These are phyloP conservation scores for Eolophus roseicapilla DNA, from an alignment of 2,113 vertebrate genomes.

Conservation along the genomic window DNA sequence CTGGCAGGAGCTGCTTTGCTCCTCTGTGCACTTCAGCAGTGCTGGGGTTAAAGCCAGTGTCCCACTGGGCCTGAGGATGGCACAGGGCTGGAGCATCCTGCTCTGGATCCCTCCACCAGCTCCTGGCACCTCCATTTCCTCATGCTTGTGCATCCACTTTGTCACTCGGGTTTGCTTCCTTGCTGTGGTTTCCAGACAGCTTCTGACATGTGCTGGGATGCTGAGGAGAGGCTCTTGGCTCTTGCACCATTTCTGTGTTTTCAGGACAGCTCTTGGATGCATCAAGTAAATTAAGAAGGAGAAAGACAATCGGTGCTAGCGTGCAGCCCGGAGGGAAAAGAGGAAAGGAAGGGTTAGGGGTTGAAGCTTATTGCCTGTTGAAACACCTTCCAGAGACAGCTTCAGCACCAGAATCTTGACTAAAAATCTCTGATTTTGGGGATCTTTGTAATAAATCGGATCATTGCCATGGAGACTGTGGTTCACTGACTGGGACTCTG, in stretches of 20 bases:
- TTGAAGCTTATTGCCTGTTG: neutral
- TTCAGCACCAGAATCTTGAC: neutral
- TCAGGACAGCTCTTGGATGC: neutral
- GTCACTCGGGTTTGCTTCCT: too few species aligned
- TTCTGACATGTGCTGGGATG: accelerated
- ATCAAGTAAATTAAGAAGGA: neutral
- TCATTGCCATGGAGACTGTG: accelerated
- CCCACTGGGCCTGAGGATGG: neutral
- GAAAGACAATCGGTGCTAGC: neutral
- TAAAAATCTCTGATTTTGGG: neutral
- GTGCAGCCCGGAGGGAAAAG: neutral
- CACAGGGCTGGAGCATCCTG: neutral
- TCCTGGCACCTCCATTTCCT: neutral
- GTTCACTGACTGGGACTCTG: accelerated
- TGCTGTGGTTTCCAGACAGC: too few species aligned
- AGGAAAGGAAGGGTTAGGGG: neutral
- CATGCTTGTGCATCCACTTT: accelerated
- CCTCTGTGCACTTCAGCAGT: accelerated
- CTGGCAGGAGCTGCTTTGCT: neutral
- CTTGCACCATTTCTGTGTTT: accelerated
- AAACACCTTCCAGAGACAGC: neutral
- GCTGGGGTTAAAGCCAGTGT: neutral
- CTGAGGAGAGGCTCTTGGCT: neutral
- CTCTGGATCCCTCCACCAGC: neutral
- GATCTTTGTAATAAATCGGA: accelerated